Base-by-base conservation (phyloP, 2,797 vertebrate genomes). In the Limosa lapponica region DNA sequence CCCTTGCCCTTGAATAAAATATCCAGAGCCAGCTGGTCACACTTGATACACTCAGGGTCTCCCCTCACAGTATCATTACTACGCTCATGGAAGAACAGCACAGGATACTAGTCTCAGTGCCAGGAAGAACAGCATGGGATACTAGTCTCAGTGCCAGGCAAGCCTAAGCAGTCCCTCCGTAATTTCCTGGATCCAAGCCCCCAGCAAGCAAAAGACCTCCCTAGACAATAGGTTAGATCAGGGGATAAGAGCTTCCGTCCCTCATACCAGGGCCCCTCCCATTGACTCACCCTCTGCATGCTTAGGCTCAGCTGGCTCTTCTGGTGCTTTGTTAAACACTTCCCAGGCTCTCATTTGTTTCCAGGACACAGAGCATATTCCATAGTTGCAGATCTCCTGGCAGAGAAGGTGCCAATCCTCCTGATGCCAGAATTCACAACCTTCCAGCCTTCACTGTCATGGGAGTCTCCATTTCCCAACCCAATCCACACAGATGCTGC, bases 161-260 rank as follows among this genome's bases (percentile, higher is more conserved):
- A 70, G 20, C 77, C 30, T 70, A 34, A 75, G 49, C 24, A 57
- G 8, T 36, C 7, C 69, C 28, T 74, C 16, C n/a, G 30, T 5
- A 30, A 34, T 23, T 7, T 27, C 28, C 55, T 57, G 28, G 11
- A 62, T 69, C 24, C 49, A 81, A 62, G 20, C 5, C 16, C 23
- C 10, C 23, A 72, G 17, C 51, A 78, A 51, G n/a, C 16, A 70
- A 32, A 41, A 37, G 19, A 64, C 16, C 17, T 58, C 16, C 28
- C 16, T 30, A 37, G 34, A 14, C 8, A 27, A 27, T 7, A 64
- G 28, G 2, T 41, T 41, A 36, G 24, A 23, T 43, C 34, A 69
- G 20, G 2, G 1, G 10, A 17, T 48, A 46, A 52, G 15, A 67
- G 15, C 23, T 16, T 49, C 11, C 0, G 0, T 28, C 18, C 16